Conservation (phyloP, 2,113 vertebrate species). For the Ancistrus triradiatus region DNA sequence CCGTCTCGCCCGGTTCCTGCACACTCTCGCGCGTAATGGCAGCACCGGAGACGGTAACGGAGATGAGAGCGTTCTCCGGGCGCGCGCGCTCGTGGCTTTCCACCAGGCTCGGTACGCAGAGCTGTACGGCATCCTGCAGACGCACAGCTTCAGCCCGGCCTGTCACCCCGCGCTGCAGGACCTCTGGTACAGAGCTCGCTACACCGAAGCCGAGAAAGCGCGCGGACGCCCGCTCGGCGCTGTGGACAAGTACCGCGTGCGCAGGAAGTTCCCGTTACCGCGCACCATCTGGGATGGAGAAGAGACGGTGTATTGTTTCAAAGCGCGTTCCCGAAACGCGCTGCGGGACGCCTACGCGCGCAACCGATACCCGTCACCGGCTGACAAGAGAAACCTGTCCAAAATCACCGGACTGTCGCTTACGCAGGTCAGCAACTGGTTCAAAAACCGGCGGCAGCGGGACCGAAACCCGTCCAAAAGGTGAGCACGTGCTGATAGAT, state of each 20-base stretch:
- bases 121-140: constrained; percentile 94
- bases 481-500: no score
- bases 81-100: constrained; percentile 93
- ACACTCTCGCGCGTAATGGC: constrained; percentile 91
- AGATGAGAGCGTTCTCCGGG: constrained; percentile 96
- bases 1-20: constrained; percentile 93
- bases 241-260: constrained; percentile 97
- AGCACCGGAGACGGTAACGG: constrained; percentile 56
- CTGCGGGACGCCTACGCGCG: constrained; percentile 96
- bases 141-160: constrained; percentile 90
- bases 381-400: constrained; percentile 92
- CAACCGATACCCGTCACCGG: constrained; percentile 95
- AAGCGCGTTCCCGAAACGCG: constrained; percentile 95
- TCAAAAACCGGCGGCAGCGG: constrained; percentile 96
- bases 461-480: constrained; percentile 95
- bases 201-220: constrained; percentile 94
- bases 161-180: constrained; percentile 95
- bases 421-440: constrained; percentile 99
- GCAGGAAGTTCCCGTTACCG: constrained; percentile 95
- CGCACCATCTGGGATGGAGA: constrained; percentile 99
- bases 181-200: constrained; percentile 97
- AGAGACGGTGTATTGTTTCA: constrained; percentile 99
- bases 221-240: constrained; percentile 94
- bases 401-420: constrained; percentile 96
- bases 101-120: constrained; percentile 95